Evolutionary conservation across 2,888 invertebrate species (phyloP).

Genomic region (Tethea ocularis): DNA sequence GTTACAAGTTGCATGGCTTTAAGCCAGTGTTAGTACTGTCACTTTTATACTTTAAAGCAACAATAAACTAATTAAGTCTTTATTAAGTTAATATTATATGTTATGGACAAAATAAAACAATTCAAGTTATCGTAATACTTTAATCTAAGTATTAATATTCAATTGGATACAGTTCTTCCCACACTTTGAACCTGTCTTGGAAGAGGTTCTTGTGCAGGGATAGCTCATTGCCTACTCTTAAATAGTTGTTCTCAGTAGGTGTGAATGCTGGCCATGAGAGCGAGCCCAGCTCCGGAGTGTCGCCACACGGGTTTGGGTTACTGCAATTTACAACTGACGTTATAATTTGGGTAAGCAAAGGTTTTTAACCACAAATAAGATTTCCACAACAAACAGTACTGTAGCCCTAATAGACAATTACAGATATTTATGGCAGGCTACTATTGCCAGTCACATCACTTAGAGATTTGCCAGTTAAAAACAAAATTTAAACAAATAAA

Average conservation of each 20-base stretch:
- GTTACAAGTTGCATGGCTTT: no score
- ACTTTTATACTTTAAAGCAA: no score
- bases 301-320: conserved; percentile 51
- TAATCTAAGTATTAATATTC: conserved; percentile 30
- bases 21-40: no score
- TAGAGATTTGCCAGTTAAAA: no score
- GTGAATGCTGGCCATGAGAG: conserved; percentile 55
- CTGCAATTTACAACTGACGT: conserved; percentile 26
- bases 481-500: neutral
- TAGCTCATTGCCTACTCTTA: conserved; percentile 44
- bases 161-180: conserved; percentile 64
- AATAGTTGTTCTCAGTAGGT: conserved; percentile 44
- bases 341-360: no score
- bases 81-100: no score
- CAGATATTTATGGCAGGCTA: no score
- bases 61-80: no score
- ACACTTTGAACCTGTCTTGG: conserved; percentile 52
- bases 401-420: no score
- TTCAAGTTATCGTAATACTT: neutral
- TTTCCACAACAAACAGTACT: no score
- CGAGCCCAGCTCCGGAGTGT: conserved; percentile 39
- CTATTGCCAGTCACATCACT: no score
- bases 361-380: no score
- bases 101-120: neutral
- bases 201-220: conserved; percentile 47